Conservation (phyloP, 2,888 invertebrate genomes). For the Calliphora vomitoria region DNA sequence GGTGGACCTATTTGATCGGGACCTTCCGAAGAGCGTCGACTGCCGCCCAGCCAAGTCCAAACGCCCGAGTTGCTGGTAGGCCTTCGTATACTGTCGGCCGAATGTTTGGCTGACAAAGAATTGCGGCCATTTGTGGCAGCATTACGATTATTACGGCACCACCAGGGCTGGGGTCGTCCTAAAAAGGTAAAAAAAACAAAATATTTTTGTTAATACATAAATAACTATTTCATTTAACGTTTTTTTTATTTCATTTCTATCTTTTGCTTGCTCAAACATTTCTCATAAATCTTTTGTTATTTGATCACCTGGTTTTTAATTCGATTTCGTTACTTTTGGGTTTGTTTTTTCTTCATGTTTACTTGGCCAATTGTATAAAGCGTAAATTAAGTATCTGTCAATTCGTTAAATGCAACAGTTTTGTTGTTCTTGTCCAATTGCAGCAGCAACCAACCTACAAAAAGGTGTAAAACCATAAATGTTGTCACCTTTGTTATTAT, state of each 20-base stretch:
- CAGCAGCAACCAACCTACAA: conserved; percentile 57
- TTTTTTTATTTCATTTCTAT: conserved; percentile 41
- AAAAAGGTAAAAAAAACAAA: conserved; percentile 55
- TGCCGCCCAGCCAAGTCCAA: conserved; percentile 84
- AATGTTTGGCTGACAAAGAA: conserved; percentile 84
- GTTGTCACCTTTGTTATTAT: conserved; percentile 71
- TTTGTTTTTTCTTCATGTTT: conserved; percentile 1
- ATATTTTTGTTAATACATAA: conserved; percentile 23
- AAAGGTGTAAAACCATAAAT: conserved; percentile 73
- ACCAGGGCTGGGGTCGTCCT: conserved; percentile 84
- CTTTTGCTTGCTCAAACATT: conserved; percentile 19
- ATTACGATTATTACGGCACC: conserved; percentile 84
- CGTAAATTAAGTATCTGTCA: conserved; percentile 74
- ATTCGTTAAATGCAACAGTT: conserved; percentile 73
- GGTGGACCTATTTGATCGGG: conserved; percentile 86
- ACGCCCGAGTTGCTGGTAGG: conserved; percentile 84
- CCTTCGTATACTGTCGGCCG: conserved; percentile 84
- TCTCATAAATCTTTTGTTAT: conserved; percentile 72
- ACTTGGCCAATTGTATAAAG: conserved; percentile 58
- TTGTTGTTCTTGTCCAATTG: conserved; percentile 61
- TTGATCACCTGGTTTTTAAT: conserved; percentile 71
- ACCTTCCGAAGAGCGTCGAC: conserved; percentile 83
- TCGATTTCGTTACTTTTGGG: conserved; percentile 22
- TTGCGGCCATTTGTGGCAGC: conserved; percentile 82
- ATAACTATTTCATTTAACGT: conserved; percentile 15